Evolutionary conservation across 1,140 invertebrate species (phyloP), one percentile per base, ranked within the genome.

Genomic region (Thrips palmi): DNA sequence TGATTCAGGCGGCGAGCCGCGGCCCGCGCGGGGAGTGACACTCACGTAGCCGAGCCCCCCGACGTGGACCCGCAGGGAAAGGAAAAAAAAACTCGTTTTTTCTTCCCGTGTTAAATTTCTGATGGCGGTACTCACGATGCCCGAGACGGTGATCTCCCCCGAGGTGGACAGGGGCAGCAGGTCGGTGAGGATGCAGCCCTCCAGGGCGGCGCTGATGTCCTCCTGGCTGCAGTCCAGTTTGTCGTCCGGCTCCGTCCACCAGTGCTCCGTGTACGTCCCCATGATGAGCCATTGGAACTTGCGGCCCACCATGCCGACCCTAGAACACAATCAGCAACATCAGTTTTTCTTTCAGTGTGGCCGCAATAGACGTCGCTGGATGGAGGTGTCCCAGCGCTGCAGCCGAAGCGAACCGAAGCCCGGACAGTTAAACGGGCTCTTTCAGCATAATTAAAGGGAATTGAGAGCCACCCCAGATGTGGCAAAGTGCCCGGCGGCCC

Each of bases 281-380:
- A 89, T 79, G 6, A 98, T 81, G 1, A 97, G 72, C 94, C 94
- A 98, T 50, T 96, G 88, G 62, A 96, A 96, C 42, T 87, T 81
- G 3, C 81, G 62, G 0, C 91, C 91, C 50, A 75, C 92, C 75
- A 96, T 68, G 50, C 84, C 80, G 57, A 75, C 57, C 44, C 73
- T 77, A 48, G 3, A 53, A 42, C 31, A 45, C 36, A 41, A 41
- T 11, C 30, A 35, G 28, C 29, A 8, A 23, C 10, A 27, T 27
- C 12, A 27, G 7, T 7, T 27, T 27, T 27, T 27, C 7, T 27
- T 12, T 8, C 24, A n/a, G n/a, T n/a, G n/a, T n/a, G n/a, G n/a
- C n/a, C n/a, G n/a, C n/a, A n/a, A n/a, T n/a, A n/a, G n/a, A n/a
- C n/a, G n/a, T n/a, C n/a, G n/a, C n/a, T n/a, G n/a, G n/a, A n/a